Evolutionary conservation across 2,113 vertebrate species (phyloP), one percentile per base, ranked within the genome.

Genomic region (Nothobranchius kuhntae): DNA sequence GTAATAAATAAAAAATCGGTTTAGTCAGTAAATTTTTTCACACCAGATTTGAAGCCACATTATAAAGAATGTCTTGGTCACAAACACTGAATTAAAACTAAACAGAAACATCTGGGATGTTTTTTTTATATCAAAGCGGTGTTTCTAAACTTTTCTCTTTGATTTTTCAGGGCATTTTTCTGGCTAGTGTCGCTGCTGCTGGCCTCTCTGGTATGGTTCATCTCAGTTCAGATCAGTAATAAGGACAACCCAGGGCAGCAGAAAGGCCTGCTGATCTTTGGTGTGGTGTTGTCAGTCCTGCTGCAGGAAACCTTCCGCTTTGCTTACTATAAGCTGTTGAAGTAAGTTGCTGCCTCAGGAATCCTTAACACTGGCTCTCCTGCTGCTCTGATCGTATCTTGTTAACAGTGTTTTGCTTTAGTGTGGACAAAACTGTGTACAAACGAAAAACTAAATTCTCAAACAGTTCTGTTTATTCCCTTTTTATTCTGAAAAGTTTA

Each of bases 111-210:
- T 30, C 30, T 47, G 13, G 3, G 13, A 13, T 47, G 13, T 47
- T 14, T 14, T n/a, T n/a, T 47, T 47, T 4, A 13, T 46, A 5
- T 47, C 13, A 12, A 6, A 14, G 3, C 13, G 1, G 35, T 12
- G 9, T 21, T 42, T 58, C 55, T 58, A 12, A 13, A 13, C 12
- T 7, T 13, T 8, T 42, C 2, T 58, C 11, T 17, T 0, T 57
- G 15, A 21, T 7, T 58, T 35, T 54, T 9, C 68, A 94, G 91
- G 17, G 91, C 88, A 6, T 96, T 95, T 45, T 81, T 92, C 88
- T 94, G 91, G 90, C 82, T 94, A 72, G 77, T 94, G 65, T 95
- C 93, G 3, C 84, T 95, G 58, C 87, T 94, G 71, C 75, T 96
- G 71, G 93, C 93, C 1, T 94, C 94, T 17, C 38, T 89, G 24